These are phyloP conservation scores for Dasyurus viverrinus DNA, from an alignment of 2,113 vertebrate species.

Conservation along the genomic window DNA sequence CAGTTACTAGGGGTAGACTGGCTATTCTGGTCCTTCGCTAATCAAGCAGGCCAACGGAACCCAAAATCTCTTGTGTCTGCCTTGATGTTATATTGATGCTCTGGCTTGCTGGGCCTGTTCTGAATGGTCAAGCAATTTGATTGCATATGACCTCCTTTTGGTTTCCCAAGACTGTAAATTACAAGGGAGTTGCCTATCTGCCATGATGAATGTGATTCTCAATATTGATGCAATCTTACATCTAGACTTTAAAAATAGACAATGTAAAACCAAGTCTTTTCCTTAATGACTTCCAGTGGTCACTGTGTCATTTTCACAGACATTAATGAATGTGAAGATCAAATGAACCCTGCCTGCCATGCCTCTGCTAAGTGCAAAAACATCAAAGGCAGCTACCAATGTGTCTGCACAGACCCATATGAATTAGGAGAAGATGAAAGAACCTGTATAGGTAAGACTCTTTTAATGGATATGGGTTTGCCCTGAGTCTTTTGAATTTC, in stretches of 20 bases:
- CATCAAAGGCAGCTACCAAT: conserved; percentile 82
- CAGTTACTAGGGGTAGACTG: neutral
- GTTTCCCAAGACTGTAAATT: neutral
- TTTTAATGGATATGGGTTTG: neutral
- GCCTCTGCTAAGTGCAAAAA: conserved; percentile 82
- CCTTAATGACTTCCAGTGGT: conserved; percentile 46
- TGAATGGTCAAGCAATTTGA: neutral
- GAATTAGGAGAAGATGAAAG: conserved; percentile 78
- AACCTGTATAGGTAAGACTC: conserved; percentile 77
- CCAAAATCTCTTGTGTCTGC: neutral
- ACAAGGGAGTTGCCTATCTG: neutral
- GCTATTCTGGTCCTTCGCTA: neutral
- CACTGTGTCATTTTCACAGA: conserved; percentile 74
- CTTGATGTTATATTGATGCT: neutral
- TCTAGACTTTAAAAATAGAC: neutral
- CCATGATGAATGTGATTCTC: neutral
- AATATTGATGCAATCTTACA: neutral
- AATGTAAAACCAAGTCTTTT: neutral
- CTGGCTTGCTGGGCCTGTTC: neutral
- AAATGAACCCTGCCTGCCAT: conserved; percentile 77
- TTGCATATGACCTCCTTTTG: neutral
- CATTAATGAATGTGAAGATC: conserved; percentile 84
- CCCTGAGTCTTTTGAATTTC: conserved; percentile 27
- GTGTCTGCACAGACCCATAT: conserved; percentile 74
- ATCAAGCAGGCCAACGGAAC: neutral